phyloP scores from a whole-genome alignment of 2,888 invertebrate genomes.

The Emmelina monodactyla region DNA sequence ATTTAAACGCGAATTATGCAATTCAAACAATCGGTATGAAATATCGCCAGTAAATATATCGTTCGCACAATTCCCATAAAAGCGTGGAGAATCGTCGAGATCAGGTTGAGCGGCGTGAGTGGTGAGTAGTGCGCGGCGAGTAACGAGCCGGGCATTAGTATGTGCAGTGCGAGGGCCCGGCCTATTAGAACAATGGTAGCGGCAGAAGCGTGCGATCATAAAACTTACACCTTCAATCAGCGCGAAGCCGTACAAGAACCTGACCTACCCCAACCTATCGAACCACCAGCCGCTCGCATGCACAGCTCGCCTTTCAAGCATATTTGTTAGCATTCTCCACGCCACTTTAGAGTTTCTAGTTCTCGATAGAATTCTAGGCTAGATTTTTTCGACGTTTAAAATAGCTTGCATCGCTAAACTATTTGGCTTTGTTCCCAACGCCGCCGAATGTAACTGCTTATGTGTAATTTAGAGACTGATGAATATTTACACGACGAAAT shows the following conservation, averaged over 20 bases:
- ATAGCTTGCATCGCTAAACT: too few species aligned
- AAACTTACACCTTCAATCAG: constrained; percentile 48
- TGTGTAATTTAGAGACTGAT: too few species aligned
- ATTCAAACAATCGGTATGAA: constrained; percentile 23
- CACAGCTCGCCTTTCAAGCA: too few species aligned
- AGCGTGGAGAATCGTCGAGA: constrained; percentile 42
- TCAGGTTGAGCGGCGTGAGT: constrained; percentile 48
- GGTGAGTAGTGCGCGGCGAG: constrained; percentile 29
- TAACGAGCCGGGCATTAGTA: constrained; percentile 38
- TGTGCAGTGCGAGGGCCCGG: constrained; percentile 28
- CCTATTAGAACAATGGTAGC: constrained; percentile 57
- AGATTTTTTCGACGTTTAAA: too few species aligned
- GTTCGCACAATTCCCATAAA: constrained; percentile 35
- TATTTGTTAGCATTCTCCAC: too few species aligned
- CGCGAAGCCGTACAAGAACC: constrained; percentile 35
- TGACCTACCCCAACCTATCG: constrained; percentile 43
- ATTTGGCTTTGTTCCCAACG: too few species aligned
- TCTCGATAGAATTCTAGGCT: too few species aligned
- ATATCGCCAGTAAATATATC: constrained; percentile 26
- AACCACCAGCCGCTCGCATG: constrained; percentile 20
- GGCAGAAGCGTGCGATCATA: constrained; percentile 55
- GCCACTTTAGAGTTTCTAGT: too few species aligned
- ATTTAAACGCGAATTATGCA: too few species aligned
- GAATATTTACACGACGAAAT: too few species aligned
- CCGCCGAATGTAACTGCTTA: too few species aligned